Evolutionary conservation across 2,113 vertebrate species (phyloP).

Genomic region (Gadus chalcogrammus): DNA sequence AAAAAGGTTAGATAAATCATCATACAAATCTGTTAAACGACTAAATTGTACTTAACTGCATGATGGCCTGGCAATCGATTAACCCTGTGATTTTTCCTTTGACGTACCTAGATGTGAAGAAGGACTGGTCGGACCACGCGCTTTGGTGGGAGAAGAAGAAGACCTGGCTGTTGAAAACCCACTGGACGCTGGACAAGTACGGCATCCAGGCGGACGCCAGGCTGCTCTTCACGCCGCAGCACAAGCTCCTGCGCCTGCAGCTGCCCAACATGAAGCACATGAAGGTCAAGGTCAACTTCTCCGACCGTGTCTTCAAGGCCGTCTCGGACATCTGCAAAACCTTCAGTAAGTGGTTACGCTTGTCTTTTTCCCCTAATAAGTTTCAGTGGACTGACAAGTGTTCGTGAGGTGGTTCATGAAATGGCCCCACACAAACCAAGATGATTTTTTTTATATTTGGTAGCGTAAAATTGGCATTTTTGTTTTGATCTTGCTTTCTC

Average conservation of each 20-base stretch:
- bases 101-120: conserved; percentile 86
- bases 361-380: too few species aligned
- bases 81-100: not conserved
- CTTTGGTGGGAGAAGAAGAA: conserved; percentile 99
- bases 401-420: too few species aligned
- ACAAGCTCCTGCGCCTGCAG: conserved; percentile 95
- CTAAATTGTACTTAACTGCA: too few species aligned
- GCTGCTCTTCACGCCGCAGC: conserved; percentile 96
- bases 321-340: conserved; percentile 99
- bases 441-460: too few species aligned
- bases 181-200: conserved; percentile 98
- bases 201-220: conserved; percentile 95
- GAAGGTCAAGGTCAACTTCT: conserved; percentile 99
- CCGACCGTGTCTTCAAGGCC: conserved; percentile 96
- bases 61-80: too few species aligned
- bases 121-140: conserved; percentile 98
- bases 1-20: too few species aligned
- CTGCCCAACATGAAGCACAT: conserved; percentile 99
- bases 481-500: too few species aligned
- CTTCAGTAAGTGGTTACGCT: conserved; percentile 86
- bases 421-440: too few species aligned
- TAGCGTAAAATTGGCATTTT: too few species aligned
- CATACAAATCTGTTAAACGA: too few species aligned
- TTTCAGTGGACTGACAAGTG: too few species aligned
- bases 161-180: conserved; percentile 97